These are phyloP conservation scores for Drosophila paranaensis DNA, from an alignment of 2,888 invertebrate genomes.

Conservation along the genomic window DNA sequence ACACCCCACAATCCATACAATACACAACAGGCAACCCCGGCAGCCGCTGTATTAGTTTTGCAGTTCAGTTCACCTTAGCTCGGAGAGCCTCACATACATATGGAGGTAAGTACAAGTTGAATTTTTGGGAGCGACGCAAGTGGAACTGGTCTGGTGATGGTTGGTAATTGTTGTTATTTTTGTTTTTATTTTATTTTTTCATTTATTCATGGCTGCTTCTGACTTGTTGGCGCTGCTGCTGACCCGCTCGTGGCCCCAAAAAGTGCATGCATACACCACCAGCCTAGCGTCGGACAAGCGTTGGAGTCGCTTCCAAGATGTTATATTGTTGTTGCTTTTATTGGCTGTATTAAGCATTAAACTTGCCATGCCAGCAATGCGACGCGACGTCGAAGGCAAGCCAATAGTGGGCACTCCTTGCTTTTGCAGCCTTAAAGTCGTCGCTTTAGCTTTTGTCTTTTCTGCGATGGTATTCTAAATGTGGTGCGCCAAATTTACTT, in stretches of 20 bases:
- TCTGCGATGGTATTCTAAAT: slow-evolving; percentile 83
- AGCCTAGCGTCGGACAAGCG: slow-evolving; percentile 52
- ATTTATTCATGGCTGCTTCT: slow-evolving; percentile 56
- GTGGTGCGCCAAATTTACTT: slow-evolving; percentile 80
- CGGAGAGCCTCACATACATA: slow-evolving; percentile 40
- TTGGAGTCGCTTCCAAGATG: slow-evolving; percentile 71
- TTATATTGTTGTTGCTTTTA: slow-evolving; percentile 60
- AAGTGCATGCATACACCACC: slow-evolving; percentile 67
- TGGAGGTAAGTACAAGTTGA: slow-evolving; percentile 61
- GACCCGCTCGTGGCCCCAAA: slow-evolving; percentile 82
- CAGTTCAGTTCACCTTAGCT: slow-evolving; percentile 29
- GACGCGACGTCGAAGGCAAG: slow-evolving; percentile 40
- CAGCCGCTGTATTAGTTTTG: slow-evolving; percentile 17
- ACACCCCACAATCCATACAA: not conserved
- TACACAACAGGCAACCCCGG: slow-evolving; percentile 3
- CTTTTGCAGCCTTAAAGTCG: slow-evolving; percentile 41
- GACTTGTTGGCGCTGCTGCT: slow-evolving; percentile 57
- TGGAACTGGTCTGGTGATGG: slow-evolving; percentile 72
- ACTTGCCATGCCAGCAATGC: slow-evolving; percentile 71
- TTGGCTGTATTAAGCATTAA: slow-evolving; percentile 78
- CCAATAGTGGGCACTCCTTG: slow-evolving; percentile 80
- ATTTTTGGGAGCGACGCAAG: slow-evolving; percentile 80
- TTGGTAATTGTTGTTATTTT: slow-evolving; percentile 34
- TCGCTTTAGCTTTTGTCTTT: slow-evolving; percentile 42
- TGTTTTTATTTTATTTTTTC: slow-evolving; percentile 42